Conservation (phyloP, 2,113 vertebrate species). For the Pluvianellus socialis region DNA sequence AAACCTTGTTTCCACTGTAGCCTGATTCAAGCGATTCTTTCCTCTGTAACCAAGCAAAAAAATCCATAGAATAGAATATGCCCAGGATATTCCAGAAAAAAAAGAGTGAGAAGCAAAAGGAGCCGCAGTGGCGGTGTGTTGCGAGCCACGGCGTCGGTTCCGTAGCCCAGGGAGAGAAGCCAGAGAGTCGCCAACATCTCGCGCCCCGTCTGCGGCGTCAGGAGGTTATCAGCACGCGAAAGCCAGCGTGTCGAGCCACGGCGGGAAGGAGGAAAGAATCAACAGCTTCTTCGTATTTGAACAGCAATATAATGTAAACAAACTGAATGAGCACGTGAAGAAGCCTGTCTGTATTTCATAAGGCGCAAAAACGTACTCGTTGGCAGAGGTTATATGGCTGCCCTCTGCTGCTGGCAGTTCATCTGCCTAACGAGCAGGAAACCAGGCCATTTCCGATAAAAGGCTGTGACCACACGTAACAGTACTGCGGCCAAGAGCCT, state of each 20-base stretch:
- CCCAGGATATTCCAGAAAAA: not conserved
- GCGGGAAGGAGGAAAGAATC: not conserved
- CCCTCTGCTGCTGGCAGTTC: not conserved
- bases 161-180: not conserved
- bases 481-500: not conserved
- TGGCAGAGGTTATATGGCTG: not conserved
- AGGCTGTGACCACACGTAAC: not conserved
- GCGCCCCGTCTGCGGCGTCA: not conserved
- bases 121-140: not conserved
- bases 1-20: not conserved
- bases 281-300: not conserved
- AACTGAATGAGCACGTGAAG: not conserved
- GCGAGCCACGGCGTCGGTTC: rapidly evolving
- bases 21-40: not conserved
- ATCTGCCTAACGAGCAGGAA: not conserved
- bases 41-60: not conserved
- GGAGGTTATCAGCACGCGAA: not conserved
- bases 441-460: not conserved
- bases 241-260: not conserved
- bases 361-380: not conserved
- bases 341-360: not conserved
- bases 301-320: not conserved
- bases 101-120: not conserved
- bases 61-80: rapidly evolving
- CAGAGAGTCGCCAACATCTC: not conserved